A percentile compares a stretch with the other conserved stretches of the same genome.
Conservation (phyloP, 2,888 invertebrate species). For the Eudemis profundana region DNA sequence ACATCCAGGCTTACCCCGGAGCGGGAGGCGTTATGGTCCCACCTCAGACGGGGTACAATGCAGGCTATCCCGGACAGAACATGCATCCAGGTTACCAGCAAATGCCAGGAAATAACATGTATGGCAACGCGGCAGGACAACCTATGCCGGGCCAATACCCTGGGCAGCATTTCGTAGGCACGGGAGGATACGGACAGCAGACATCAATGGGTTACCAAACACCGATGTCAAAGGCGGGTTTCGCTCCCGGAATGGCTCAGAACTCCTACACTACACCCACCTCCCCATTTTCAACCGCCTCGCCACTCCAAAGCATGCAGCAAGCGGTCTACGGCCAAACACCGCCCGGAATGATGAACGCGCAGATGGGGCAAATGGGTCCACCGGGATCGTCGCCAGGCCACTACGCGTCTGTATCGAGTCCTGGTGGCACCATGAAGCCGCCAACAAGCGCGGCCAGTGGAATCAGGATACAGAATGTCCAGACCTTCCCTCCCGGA, state of each 20-base stretch:
- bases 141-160: constrained; percentile 68
- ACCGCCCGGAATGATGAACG: constrained; percentile 53
- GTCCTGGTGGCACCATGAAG: constrained; percentile 70
- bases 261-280: constrained; percentile 63
- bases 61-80: constrained; percentile 69
- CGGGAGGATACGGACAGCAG: constrained; percentile 66
- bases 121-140: constrained; percentile 66
- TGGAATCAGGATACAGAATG: constrained; percentile 74
- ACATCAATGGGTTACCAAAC: constrained; percentile 52
- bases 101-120: constrained; percentile 69
- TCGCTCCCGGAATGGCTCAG: constrained; percentile 62
- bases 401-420: constrained; percentile 65
- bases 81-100: constrained; percentile 73
- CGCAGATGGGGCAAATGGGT: constrained; percentile 68
- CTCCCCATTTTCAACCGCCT: constrained; percentile 66
- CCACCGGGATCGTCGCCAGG: constrained; percentile 61
- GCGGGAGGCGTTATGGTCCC: constrained; percentile 78
- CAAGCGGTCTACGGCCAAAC: constrained; percentile 75
- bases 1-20: constrained; percentile 87
- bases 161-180: constrained; percentile 66
- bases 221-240: constrained; percentile 68
- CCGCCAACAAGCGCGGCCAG: constrained; percentile 55
- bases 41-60: constrained; percentile 72
- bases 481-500: constrained; percentile 75
- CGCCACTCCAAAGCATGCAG: constrained; percentile 79